Evolutionary conservation across 92 coral and sea anemone genomes (phyloP).

Genomic region (Epizoanthus stellaris): DNA sequence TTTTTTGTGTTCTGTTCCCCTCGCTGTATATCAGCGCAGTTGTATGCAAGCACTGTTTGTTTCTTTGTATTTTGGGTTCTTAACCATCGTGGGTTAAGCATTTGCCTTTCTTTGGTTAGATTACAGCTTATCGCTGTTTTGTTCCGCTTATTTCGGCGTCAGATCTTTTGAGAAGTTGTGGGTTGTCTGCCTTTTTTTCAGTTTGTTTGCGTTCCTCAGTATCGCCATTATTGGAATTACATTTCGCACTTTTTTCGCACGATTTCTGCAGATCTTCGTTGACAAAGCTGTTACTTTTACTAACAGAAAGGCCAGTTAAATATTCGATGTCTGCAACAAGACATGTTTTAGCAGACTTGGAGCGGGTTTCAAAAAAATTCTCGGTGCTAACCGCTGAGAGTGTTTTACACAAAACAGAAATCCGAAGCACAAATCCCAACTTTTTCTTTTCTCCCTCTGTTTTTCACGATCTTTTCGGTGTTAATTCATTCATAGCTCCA

Average conservation of each 20-base stretch:
- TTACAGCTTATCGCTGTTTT: neutral
- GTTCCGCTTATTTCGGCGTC: neutral
- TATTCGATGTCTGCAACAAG: slow-evolving; percentile 4
- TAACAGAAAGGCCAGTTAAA: slow-evolving; percentile 5
- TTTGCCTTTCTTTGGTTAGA: neutral
- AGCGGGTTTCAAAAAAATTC: slow-evolving; percentile 1
- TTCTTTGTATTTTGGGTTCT: no score
- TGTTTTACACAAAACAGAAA: neutral
- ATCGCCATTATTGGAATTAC: neutral
- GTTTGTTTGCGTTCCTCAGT: neutral
- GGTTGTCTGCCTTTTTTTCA: neutral
- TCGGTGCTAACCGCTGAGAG: slow-evolving; percentile 7
- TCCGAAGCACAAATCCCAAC: slow-evolving; percentile 10
- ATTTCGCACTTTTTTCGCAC: slow-evolving; percentile 6
- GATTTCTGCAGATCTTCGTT: neutral
- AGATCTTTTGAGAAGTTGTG: neutral
- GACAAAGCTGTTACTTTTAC: slow-evolving; percentile 4
- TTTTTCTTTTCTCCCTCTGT: no score
- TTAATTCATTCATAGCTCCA: neutral
- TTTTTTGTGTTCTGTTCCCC: no score
- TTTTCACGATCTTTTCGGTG: neutral
- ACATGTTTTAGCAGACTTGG: neutral
- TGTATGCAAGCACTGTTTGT: no score
- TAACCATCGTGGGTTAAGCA: neutral
- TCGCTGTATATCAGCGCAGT: no score